Conservation (phyloP, 2,113 vertebrate species). For the Clarias magur region DNA sequence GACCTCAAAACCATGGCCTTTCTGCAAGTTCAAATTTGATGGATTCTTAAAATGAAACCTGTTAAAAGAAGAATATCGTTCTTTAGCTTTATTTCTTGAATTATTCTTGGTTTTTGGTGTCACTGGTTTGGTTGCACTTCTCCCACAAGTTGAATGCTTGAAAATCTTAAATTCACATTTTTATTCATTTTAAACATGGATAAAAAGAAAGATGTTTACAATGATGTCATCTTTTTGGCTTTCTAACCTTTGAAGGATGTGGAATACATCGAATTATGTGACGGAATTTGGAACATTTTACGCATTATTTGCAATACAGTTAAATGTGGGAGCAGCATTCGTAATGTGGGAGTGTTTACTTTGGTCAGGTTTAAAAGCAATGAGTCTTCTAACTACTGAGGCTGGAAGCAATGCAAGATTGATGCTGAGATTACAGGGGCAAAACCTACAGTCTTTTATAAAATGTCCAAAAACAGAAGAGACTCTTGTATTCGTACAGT, state of each 20-base stretch:
- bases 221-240: conserved; percentile 14
- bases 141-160: conserved; percentile 48
- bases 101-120: neutral
- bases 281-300: conserved; percentile 1
- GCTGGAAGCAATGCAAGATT: neutral
- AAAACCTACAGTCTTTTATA: neutral
- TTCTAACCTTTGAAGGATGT: neutral
- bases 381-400: neutral
- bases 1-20: too few species aligned
- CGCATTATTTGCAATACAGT: neutral
- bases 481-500: neutral
- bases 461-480: neutral
- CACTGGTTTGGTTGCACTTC: neutral
- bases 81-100: conserved; percentile 27
- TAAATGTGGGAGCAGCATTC: neutral
- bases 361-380: neutral
- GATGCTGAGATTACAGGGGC: neutral
- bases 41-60: too few species aligned
- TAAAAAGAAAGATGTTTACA: neutral
- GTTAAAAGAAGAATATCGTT: conserved; percentile 33
- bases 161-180: conserved; percentile 7
- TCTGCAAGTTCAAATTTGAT: too few species aligned
- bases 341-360: neutral
- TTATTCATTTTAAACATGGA: neutral
- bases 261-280: neutral